Conservation (phyloP, 92 coral and sea anemone genomes). For the Desmophyllum pertusum region DNA sequence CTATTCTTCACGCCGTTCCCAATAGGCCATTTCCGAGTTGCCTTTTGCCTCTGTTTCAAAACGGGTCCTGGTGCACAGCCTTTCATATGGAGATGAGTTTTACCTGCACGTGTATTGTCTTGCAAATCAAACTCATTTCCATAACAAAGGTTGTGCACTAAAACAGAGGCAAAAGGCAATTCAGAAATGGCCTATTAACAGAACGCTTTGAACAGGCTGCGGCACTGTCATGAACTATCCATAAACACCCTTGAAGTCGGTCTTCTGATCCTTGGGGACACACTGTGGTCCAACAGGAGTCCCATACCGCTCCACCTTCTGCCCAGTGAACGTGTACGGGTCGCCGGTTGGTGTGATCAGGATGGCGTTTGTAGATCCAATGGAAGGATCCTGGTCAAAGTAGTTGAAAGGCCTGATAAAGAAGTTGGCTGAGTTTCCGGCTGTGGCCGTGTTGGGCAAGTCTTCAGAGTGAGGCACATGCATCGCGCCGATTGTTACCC, state of each 20-base stretch:
- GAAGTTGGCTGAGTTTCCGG: constrained; percentile 77
- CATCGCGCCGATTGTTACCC: constrained; percentile 90
- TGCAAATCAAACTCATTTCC: no score
- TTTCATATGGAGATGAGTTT: no score
- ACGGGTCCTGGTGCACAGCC: no score
- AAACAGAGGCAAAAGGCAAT: no score
- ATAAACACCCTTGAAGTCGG: constrained; percentile 51
- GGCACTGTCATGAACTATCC: background rate
- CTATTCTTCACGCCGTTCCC: no score
- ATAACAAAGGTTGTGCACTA: no score
- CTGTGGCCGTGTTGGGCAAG: constrained; percentile 86
- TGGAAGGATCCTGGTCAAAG: constrained; percentile 93
- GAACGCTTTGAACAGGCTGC: no score
- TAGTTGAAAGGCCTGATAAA: constrained; percentile 93
- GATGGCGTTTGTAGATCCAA: constrained; percentile 80
- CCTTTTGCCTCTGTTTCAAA: no score
- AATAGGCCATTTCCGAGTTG: no score
- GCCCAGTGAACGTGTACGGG: constrained; percentile 18
- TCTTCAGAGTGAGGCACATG: constrained; percentile 95
- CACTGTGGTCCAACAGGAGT: constrained; percentile 84
- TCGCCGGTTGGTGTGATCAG: constrained; percentile 66
- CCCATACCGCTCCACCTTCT: constrained; percentile 74
- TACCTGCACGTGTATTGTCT: no score
- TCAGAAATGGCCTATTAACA: no score
- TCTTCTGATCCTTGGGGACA: constrained; percentile 56